phyloP scores from a whole-genome alignment of 1,140 invertebrate species.

The Aphelenchoides besseyi region DNA sequence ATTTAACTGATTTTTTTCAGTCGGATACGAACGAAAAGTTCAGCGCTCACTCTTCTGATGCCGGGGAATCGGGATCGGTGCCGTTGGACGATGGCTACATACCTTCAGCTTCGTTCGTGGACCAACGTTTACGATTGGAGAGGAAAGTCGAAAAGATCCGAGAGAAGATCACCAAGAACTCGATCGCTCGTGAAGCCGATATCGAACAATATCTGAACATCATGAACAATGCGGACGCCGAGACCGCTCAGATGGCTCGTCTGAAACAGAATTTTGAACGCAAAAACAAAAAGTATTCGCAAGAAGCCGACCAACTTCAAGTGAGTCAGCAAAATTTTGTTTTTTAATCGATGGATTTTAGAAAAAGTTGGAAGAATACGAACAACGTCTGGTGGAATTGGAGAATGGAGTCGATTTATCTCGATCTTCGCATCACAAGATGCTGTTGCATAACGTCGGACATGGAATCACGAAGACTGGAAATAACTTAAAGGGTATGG shows the following conservation, averaged over 20 bases:
- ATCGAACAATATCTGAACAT: conserved; percentile 40
- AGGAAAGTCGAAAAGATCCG: conserved; percentile 51
- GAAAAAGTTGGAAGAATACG: conserved; percentile 53
- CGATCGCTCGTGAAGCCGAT: conserved; percentile 48
- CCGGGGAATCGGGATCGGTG: conserved; percentile 24
- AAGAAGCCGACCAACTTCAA: conserved; percentile 52
- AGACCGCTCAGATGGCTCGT: conserved; percentile 48
- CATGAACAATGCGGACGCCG: conserved; percentile 23
- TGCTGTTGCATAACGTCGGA: conserved; percentile 50
- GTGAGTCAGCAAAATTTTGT: conserved; percentile 6
- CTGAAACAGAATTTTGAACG: conserved; percentile 51
- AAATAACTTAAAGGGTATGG: conserved; percentile 38
- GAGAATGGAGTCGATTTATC: conserved; percentile 29
- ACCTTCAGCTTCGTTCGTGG: background rate
- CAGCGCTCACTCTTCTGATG: conserved; percentile 29
- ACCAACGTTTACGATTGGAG: conserved; percentile 33
- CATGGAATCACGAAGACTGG: conserved; percentile 44
- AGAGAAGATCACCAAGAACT: conserved; percentile 50
- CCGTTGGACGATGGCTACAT: conserved; percentile 11
- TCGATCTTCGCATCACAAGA: conserved; percentile 28
- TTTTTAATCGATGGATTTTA: conserved; percentile 2
- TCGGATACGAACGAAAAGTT: conserved; percentile 21
- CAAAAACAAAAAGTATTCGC: conserved; percentile 54
- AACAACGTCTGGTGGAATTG: conserved; percentile 39
- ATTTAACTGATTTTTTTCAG: conserved; percentile 25